phyloP scores from a whole-genome alignment of 2,113 vertebrate species.

The Microtus ochrogaster region DNA sequence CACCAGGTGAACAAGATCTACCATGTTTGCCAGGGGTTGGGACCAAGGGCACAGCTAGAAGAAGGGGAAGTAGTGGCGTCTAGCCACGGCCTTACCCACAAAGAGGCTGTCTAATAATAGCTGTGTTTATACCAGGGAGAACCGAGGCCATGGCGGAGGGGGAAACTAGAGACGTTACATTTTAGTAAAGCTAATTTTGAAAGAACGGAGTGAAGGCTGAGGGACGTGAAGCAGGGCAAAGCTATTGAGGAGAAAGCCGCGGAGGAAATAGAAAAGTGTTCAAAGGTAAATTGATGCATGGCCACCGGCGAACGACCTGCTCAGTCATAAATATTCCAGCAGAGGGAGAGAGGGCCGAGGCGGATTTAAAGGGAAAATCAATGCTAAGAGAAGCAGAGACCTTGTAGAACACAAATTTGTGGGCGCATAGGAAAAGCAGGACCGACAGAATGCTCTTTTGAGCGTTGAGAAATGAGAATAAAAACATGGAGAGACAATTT shows the following conservation, averaged over 20 bases:
- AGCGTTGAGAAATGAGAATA: neutral
- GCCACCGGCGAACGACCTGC: constrained; percentile 61
- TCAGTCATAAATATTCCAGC: constrained; percentile 73
- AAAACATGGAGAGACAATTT: neutral
- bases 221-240: constrained; percentile 80
- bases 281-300: constrained; percentile 70
- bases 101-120: constrained; percentile 74
- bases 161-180: constrained; percentile 79
- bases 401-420: neutral
- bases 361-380: constrained; percentile 49
- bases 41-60: constrained; percentile 60
- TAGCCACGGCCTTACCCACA: neutral
- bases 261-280: constrained; percentile 77
- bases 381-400: neutral
- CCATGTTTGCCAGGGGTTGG: neutral
- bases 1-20: neutral
- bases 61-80: neutral
- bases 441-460: neutral
- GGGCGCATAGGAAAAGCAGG: neutral
- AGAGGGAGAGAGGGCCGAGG: neutral
- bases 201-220: constrained; percentile 72
- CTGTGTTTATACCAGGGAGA: constrained; percentile 73
- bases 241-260: constrained; percentile 75
- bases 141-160: constrained; percentile 72
- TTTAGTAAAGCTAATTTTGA: constrained; percentile 81